Evolutionary conservation across 2,113 vertebrate genomes (phyloP).

Genomic region (Mustelus asterias): DNA sequence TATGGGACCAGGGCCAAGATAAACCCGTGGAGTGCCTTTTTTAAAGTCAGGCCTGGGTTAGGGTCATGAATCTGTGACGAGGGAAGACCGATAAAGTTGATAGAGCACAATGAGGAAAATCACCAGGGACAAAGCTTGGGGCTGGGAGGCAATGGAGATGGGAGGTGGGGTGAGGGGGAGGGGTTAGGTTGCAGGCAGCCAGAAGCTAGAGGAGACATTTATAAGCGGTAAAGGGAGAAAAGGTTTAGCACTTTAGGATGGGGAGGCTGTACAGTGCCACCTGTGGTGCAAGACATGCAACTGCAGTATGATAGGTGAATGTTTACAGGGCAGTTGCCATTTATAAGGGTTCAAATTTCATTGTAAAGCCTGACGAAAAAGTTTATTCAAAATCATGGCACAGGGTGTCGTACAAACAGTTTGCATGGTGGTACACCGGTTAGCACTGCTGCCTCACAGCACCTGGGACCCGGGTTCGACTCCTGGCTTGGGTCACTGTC

Average conservation of each 20-base stretch:
- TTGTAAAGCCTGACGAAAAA: not conserved
- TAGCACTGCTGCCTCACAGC: too few relatives aligned
- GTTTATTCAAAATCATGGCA: not conserved
- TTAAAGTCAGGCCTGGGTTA: not conserved
- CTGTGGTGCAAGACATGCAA: not conserved
- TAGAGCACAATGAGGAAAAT: not conserved
- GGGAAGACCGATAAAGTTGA: not conserved
- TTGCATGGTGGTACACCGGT: too few relatives aligned
- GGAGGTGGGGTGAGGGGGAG: too few relatives aligned
- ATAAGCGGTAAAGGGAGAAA: not conserved
- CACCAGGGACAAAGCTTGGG: not conserved
- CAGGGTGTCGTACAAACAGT: not conserved
- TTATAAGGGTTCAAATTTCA: not conserved
- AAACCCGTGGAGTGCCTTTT: not conserved
- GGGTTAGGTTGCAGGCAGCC: not conserved
- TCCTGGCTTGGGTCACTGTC: too few relatives aligned
- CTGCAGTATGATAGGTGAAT: not conserved
- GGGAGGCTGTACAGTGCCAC: not conserved
- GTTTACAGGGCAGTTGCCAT: not conserved
- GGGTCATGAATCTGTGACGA: not conserved
- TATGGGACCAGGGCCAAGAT: not conserved
- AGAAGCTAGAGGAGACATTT: not conserved
- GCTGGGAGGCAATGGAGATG: not conserved
- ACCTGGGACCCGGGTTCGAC: too few relatives aligned
- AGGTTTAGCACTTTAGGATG: not conserved